Evolutionary conservation across 1,140 invertebrate species (phyloP).

Genomic region (Ridgeia piscesae): DNA sequence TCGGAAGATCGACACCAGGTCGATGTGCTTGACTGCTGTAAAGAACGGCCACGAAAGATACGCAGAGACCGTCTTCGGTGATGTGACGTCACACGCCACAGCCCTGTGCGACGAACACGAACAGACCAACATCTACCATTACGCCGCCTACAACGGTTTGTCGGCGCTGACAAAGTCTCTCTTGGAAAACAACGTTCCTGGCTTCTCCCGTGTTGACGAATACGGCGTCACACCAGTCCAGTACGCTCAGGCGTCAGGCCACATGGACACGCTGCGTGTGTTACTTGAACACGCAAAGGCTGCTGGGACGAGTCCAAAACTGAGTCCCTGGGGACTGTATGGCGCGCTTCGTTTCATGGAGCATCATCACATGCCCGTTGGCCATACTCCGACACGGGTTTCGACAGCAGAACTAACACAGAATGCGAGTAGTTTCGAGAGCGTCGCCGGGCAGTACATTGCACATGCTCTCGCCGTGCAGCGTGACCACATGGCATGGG

Average conservation of each 20-base stretch:
- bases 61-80: not conserved
- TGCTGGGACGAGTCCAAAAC: not conserved
- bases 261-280: not conserved
- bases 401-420: not conserved
- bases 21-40: not conserved
- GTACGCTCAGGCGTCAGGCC: not conserved
- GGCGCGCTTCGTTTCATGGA: not conserved
- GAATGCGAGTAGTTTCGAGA: not conserved
- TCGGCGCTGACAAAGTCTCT: not conserved
- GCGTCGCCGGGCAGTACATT: not conserved
- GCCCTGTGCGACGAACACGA: not conserved
- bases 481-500: not conserved
- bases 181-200: not conserved
- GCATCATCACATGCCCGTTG: not conserved
- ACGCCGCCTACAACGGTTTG: not conserved
- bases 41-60: not conserved
- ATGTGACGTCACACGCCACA: not conserved
- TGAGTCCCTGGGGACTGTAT: not conserved
- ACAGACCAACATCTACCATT: not conserved
- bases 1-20: not conserved
- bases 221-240: not conserved
- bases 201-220: not conserved
- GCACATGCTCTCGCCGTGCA: not conserved
- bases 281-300: not conserved
- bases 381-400: not conserved